A percentile compares a stretch with the other conserved stretches of the same genome.
Evolutionary conservation across 1,140 invertebrate species (phyloP).

Genomic region (Magallana gigas): DNA sequence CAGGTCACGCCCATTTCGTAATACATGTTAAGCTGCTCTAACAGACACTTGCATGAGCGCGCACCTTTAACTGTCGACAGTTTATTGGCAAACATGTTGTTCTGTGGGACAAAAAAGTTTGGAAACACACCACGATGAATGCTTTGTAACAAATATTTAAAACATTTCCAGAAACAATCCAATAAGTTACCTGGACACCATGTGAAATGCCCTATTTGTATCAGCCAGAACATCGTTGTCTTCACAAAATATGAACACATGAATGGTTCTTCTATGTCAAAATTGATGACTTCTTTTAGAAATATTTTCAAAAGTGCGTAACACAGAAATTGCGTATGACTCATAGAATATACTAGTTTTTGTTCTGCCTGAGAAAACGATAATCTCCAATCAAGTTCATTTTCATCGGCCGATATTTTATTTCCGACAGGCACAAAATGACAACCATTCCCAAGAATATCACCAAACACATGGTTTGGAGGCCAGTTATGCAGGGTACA

Average conservation of each 20-base stretch:
- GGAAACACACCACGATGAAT: background rate
- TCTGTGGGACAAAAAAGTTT: slow-evolving; percentile 39
- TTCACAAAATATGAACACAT: slow-evolving; percentile 45
- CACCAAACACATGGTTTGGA: background rate
- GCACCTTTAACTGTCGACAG: background rate
- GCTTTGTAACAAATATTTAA: slow-evolving; percentile 12
- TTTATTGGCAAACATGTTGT: slow-evolving; percentile 22
- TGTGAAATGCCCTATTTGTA: background rate
- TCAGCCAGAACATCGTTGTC: slow-evolving; percentile 35
- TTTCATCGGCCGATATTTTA: background rate
- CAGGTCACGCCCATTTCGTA: background rate
- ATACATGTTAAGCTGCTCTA: background rate
- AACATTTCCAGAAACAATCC: slow-evolving; percentile 33
- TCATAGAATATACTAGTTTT: slow-evolving; percentile 36
- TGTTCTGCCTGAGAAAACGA: slow-evolving; percentile 45
- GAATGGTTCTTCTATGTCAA: background rate
- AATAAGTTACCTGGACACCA: background rate
- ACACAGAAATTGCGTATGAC: slow-evolving; percentile 36
- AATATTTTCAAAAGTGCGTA: slow-evolving; percentile 44
- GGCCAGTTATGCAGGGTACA: slow-evolving; percentile 14
- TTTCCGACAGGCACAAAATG: slow-evolving; percentile 35
- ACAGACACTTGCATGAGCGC: background rate
- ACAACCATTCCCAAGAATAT: slow-evolving; percentile 27
- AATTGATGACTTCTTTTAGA: slow-evolving; percentile 17
- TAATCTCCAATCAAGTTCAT: slow-evolving; percentile 41